phyloP scores from a whole-genome alignment of 23 tunicate genomes.

The Trididemnum clinides region DNA sequence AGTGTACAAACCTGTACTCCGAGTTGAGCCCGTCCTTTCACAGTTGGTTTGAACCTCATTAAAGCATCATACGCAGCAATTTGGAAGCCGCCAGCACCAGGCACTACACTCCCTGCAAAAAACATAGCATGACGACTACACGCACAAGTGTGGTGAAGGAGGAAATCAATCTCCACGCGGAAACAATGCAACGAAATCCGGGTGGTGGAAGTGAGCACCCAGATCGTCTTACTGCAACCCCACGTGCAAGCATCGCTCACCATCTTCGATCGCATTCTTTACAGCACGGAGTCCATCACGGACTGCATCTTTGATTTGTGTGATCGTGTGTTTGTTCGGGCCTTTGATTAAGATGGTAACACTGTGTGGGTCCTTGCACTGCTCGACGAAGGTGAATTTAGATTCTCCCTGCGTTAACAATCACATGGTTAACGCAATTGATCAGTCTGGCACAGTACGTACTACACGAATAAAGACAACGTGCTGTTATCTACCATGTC shows the following conservation, averaged over 20 bases:
- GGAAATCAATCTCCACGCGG: no score
- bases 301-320: conserved; percentile 98
- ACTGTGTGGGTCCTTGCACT: conserved; percentile 92
- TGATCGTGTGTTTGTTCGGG: conserved; percentile 97
- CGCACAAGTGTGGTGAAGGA: no score
- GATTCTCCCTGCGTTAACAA: conserved; percentile 97
- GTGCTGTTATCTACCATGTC: no score
- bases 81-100: conserved; percentile 96
- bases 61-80: conserved; percentile 89
- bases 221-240: no score
- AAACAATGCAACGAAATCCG: no score
- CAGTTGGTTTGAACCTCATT: conserved; percentile 85
- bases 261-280: conserved; percentile 96
- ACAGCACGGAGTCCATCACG: conserved; percentile 99
- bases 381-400: conserved; percentile 95
- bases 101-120: conserved; percentile 75
- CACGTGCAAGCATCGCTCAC: no score
- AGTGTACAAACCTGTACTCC: conserved; percentile 86
- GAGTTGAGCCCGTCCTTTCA: conserved; percentile 91
- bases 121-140: background rate
- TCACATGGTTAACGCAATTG: no score
- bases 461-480: no score
- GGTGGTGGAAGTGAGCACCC: no score
- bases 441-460: no score
- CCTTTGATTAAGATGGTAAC: conserved; percentile 94